Base-by-base conservation (phyloP, 2,113 vertebrate genomes). In the Suncus etruscus region DNA sequence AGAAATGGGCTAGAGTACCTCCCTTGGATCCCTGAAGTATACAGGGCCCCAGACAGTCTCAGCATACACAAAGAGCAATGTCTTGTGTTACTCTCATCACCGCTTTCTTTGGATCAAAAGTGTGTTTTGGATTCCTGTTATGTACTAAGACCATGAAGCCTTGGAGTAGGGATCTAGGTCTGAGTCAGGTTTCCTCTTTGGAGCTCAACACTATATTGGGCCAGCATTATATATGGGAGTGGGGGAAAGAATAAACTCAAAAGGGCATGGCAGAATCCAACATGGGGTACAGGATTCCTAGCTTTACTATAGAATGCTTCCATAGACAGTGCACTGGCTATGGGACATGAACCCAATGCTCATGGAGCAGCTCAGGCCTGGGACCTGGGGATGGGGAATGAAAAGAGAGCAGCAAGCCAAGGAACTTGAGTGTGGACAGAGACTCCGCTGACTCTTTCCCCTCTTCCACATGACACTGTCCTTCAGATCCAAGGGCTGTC, bases 101-200 rank as follows among this genome's bases (percentile, higher is more conserved):
- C 24, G 25, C 50, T 15, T 45, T 69, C 29, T 91, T 81, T 65
- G 8, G 39, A 58, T 72, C 32, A n/a, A n/a, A n/a, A n/a, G 27
- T 72, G 58, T 66, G 14, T 77, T 68, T 90, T 50, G 31, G 65
- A n/a, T 75, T 91, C 82, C 6, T 54, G 77, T 87, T 25, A n/a
- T 66, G 74, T 74, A 73, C 51, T 72, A 78, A 80, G 39, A 75
- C 50, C 54, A 24, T 27, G 27, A 86, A 54, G 22, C 63, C 61
- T 24, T 22, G 9, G 86, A 54, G 18, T 73, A n/a, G 25, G 29
- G 31, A 48, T 54, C 66, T 9, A 7, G 22, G 8, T 86, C 24
- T 54, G 50, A 66, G 29, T 90, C 20, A 48, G 5, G 0, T 24
- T 65, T 27, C 61, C 2, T 4, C 39, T 11, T 22, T 32, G 0